Evolutionary conservation across 2,888 invertebrate genomes (phyloP).

Genomic region (Lampropteryx suffumata): DNA sequence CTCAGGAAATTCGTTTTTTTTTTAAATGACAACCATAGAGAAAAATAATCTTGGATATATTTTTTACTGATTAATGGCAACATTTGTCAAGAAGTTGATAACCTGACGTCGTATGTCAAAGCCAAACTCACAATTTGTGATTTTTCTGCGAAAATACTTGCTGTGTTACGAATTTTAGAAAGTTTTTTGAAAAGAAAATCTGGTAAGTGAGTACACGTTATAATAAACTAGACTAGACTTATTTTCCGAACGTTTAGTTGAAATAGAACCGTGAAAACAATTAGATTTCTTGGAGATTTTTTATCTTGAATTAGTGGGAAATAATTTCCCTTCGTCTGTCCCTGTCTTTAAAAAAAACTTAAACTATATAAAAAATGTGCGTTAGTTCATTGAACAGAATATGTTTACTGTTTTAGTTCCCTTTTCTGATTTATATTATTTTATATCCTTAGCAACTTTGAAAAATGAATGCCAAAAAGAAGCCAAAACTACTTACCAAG

Average conservation of each 20-base stretch:
- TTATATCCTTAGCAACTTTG: constrained; percentile 13
- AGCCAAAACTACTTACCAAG: constrained; percentile 13
- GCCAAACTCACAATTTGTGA: constrained; percentile 11
- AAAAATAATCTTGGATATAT: constrained; percentile 11
- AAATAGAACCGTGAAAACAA: constrained; percentile 18
- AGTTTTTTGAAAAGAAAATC: constrained; percentile 17
- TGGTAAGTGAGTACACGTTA: constrained; percentile 14
- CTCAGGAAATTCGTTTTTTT: constrained; percentile 5
- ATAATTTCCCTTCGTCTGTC: constrained; percentile 21
- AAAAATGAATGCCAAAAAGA: constrained; percentile 14
- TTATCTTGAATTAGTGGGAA: constrained; percentile 22
- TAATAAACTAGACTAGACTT: constrained; percentile 12
- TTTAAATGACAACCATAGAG: constrained; percentile 9
- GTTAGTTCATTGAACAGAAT: not conserved
- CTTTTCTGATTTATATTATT: constrained; percentile 16
- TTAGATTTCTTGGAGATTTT: constrained; percentile 21
- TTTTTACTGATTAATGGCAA: too few relatives aligned
- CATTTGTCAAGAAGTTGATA: not conserved
- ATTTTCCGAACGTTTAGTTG: constrained; percentile 17
- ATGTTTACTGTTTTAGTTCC: constrained; percentile 12
- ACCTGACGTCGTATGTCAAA: not conserved
- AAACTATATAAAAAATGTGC: not conserved
- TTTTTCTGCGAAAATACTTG: constrained; percentile 6
- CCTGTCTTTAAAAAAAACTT: not conserved
- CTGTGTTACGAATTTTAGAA: constrained; percentile 10